These are phyloP conservation scores for Oscarella lobularis DNA, from an alignment of 37 sponge, comb jelly and placozoan species.

Conservation along the genomic window DNA sequence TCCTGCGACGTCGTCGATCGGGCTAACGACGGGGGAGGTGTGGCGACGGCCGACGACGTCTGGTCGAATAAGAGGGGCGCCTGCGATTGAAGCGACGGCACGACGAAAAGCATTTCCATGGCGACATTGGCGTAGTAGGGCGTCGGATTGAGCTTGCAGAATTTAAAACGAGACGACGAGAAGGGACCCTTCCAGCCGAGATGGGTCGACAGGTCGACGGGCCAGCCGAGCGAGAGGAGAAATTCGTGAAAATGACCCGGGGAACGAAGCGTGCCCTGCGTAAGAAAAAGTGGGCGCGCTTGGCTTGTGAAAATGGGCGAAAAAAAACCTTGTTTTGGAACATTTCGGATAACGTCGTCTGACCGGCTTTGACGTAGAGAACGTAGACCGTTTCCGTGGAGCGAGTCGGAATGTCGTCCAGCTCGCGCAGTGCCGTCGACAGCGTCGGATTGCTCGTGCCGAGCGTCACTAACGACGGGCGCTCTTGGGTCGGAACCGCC, in stretches of 20 bases:
- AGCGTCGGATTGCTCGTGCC: constrained; percentile 28
- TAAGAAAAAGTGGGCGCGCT: background rate
- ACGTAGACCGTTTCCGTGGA: constrained; percentile 71
- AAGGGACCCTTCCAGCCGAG: constrained; percentile 52
- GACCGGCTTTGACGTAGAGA: constrained; percentile 55
- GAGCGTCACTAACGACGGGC: constrained; percentile 16
- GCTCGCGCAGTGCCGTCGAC: constrained; percentile 14
- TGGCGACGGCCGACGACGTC: background rate
- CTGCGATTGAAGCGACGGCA: constrained; percentile 18
- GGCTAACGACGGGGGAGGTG: background rate
- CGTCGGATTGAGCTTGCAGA: background rate
- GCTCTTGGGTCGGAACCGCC: background rate
- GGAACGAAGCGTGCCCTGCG: background rate
- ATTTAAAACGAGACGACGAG: constrained; percentile 2
- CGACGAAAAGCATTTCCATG: constrained; percentile 65
- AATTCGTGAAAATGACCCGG: constrained; percentile 45
- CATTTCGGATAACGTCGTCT: constrained; percentile 42
- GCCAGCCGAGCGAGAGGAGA: constrained; percentile 70
- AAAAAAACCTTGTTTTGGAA: constrained; percentile 27
- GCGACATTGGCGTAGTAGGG: constrained; percentile 58
- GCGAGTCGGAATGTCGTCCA: constrained; percentile 62
- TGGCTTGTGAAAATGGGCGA: background rate
- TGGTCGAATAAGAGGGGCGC: background rate
- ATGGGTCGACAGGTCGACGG: constrained; percentile 53
- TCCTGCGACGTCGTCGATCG: background rate